Base-by-base conservation (phyloP, 2,888 invertebrate species). In the Antitype chi region DNA sequence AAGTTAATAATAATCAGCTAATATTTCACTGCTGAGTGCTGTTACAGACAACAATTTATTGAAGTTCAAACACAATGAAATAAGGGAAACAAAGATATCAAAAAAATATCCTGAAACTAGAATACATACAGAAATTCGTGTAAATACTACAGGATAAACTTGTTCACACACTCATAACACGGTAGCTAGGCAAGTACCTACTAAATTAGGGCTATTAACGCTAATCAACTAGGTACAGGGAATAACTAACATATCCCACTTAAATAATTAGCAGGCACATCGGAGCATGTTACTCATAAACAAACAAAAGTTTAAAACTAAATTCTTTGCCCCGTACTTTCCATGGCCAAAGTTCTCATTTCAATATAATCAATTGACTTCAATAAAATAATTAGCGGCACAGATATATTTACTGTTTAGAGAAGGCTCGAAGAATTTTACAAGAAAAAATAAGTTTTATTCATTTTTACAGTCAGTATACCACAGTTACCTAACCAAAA, bases 401-500 rank as follows among this genome's bases (percentile, higher is more conserved):
- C 9, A 38, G 13, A 15, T 47, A n/a, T 6, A n/a, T 28, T 1
- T 28, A 15, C 11, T 49, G 0, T 52, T 5, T 0, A 15, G n/a
- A 15, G n/a, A 5, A 23, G 2, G n/a, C n/a, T 2, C 2, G 32
- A 0, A 55, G 0, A n/a, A 32, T 38, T 32, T 4, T 7, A 23
- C n/a, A 70, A 32, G 0, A 32, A 25, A 13, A 59, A 25, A 7
- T 20, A 72, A 32, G 47, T 80, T 76, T 62, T 15, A 73, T 70
- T 68, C 57, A 75, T 70, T 67, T 47, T 67, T 47, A 55, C 49
- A 63, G 17, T 49, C 25, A 57, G 70, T 23, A 64, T 49, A 74
- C 28, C 52, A 78, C 64, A 88, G 89, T 92, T 93, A 92, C 88
- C 93, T 93, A 93, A 93, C 92, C 90, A 91, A 88, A 78, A 86